Conservation (phyloP, 2,113 vertebrate species). For the Rattus rattus region DNA sequence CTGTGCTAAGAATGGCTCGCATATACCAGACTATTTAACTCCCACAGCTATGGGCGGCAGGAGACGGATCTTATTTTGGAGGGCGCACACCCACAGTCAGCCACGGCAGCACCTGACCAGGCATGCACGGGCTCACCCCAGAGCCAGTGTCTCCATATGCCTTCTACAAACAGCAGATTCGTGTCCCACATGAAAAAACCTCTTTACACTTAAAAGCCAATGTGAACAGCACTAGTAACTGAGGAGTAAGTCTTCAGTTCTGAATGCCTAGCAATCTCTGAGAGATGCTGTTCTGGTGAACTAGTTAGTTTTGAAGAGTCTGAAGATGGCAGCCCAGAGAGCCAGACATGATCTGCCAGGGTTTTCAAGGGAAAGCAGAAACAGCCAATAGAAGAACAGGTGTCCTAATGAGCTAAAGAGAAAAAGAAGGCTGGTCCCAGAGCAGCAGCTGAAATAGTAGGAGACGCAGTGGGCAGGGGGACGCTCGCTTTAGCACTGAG, state of each 20-base stretch:
- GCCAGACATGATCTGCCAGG: neutral
- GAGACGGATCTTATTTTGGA: neutral
- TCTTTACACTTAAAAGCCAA: neutral
- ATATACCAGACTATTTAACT: neutral
- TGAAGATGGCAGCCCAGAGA: neutral
- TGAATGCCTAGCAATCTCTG: neutral
- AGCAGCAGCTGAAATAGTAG: neutral
- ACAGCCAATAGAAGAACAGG: neutral
- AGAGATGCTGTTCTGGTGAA: neutral
- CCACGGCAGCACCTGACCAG: neutral
- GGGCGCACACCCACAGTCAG: neutral
- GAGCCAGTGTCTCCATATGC: neutral
- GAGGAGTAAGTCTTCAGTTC: too few species aligned
- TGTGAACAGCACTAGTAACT: neutral
- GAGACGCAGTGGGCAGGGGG: neutral
- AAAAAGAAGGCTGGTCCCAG: neutral
- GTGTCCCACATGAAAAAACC: neutral
- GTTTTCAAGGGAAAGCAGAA: neutral
- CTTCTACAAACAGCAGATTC: conserved; percentile 16
- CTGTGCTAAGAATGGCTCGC: conserved; percentile 13
- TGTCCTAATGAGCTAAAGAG: neutral
- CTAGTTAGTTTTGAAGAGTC: neutral
- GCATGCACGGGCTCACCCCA: neutral
- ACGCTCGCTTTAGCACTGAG: neutral
- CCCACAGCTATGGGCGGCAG: neutral